Percentiles rank a stretch among this genome's conserved stretches.
These are phyloP conservation scores for Cygnus olor DNA, from an alignment of 2,797 vertebrate genomes.

Conservation along the genomic window DNA sequence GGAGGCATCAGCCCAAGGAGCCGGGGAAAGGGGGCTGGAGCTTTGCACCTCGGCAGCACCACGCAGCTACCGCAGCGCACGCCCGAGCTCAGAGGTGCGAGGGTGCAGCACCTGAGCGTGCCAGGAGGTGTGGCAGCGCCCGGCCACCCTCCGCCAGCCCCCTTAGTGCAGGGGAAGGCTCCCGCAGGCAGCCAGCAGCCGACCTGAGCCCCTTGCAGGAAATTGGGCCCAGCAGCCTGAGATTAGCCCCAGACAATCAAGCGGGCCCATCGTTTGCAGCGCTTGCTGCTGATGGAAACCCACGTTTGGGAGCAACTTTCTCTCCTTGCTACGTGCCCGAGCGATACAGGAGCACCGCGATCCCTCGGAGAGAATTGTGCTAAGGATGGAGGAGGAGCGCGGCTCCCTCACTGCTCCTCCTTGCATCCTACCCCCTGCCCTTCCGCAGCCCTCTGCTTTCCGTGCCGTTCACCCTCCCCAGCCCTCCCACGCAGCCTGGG, in stretches of 20 bases:
- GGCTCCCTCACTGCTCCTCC: not conserved
- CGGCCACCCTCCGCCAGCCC: too few relatives aligned
- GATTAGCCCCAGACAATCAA: not conserved
- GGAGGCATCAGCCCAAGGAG: not conserved
- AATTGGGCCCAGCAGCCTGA: rapidly evolving
- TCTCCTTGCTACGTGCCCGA: not conserved
- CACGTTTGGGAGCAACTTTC: not conserved
- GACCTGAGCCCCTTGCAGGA: not conserved
- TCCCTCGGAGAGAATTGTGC: not conserved
- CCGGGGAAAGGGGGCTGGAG: not conserved
- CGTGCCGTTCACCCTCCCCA: too few relatives aligned
- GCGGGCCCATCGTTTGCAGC: not conserved
- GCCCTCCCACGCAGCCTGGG: not conserved
- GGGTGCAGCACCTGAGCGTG: too few relatives aligned
- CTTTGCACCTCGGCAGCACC: not conserved
- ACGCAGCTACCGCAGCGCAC: not conserved
- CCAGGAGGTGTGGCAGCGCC: too few relatives aligned
- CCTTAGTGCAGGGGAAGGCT: not conserved
- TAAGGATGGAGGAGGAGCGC: not conserved
- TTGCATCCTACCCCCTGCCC: not conserved
- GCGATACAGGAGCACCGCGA: rapidly evolving
- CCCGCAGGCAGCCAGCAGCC: not conserved
- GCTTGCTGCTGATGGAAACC: not conserved
- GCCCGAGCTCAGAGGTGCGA: too few relatives aligned
- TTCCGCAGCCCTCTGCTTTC: not conserved